Evolutionary conservation across 1,140 invertebrate species (phyloP).

Genomic region (Sycophila sp.): DNA sequence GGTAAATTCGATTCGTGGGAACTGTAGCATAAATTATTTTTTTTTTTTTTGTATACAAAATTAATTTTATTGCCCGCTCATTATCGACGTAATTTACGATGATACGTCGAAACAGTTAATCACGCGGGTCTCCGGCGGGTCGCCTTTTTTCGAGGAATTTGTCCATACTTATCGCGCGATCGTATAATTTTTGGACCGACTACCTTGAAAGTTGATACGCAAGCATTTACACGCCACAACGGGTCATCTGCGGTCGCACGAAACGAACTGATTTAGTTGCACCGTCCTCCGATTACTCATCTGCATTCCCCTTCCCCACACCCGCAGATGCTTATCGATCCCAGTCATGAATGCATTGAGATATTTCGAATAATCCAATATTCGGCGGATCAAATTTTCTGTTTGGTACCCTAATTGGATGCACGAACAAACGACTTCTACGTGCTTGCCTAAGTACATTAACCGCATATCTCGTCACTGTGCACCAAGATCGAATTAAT

Average conservation of each 20-base stretch:
- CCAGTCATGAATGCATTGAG: slow-evolving; percentile 1
- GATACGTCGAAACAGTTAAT: not conserved
- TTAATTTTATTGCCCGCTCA: not conserved
- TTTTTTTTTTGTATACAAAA: not conserved
- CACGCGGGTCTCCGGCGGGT: not conserved
- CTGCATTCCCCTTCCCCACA: not conserved
- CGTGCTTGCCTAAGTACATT: no score
- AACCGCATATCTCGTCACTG: no score
- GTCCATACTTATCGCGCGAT: slow-evolving; percentile 15
- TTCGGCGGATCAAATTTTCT: not conserved
- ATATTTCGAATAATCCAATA: not conserved
- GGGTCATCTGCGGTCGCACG: not conserved
- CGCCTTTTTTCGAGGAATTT: slow-evolving; percentile 2
- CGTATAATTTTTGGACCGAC: slow-evolving; percentile 11
- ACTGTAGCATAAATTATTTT: not conserved
- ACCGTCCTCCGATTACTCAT: slow-evolving; percentile 7
- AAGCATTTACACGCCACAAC: not conserved
- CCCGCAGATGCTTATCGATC: slow-evolving; percentile 16
- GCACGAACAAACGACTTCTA: not conserved
- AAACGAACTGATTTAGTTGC: slow-evolving; percentile 1
- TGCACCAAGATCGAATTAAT: not conserved
- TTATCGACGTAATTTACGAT: not conserved
- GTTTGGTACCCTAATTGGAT: not conserved
- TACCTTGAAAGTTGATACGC: slow-evolving; percentile 27
- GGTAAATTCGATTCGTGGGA: no score